Evolutionary conservation across 2,888 invertebrate genomes (phyloP).

Genomic region (Sminthurides aquaticus): DNA sequence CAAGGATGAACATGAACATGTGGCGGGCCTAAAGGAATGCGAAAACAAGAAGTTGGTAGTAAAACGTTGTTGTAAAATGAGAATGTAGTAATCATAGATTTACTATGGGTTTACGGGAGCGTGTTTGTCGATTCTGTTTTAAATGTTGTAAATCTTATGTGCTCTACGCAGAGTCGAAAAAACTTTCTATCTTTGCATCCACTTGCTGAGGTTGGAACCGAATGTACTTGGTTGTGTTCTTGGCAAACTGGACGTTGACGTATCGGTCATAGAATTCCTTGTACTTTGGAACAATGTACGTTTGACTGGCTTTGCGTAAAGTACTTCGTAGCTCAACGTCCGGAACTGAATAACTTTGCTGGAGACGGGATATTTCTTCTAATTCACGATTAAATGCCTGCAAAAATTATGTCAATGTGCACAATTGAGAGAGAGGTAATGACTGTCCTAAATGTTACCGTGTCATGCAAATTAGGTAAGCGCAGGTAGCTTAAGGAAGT

Average conservation of each 20-base stretch:
- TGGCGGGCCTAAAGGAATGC: too few species aligned
- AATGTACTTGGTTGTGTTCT: constrained; percentile 87
- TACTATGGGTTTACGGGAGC: too few species aligned
- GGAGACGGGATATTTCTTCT: constrained; percentile 76
- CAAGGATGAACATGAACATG: too few species aligned
- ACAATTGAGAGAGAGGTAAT: neutral
- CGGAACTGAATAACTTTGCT: constrained; percentile 86
- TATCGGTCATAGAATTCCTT: constrained; percentile 67
- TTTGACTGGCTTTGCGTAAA: constrained; percentile 81
- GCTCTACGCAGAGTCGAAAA: constrained; percentile 75
- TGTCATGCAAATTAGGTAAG: too few species aligned
- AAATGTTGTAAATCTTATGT: too few species aligned
- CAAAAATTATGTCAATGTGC: constrained; percentile 41
- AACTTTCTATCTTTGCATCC: constrained; percentile 71
- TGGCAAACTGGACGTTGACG: constrained; percentile 71
- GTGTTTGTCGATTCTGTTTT: too few species aligned
- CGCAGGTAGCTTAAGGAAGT: too few species aligned
- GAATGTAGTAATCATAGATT: too few species aligned
- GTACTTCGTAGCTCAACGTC: constrained; percentile 81
- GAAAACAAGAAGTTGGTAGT: too few species aligned
- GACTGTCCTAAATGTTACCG: constrained; percentile 3
- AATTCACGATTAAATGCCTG: constrained; percentile 94
- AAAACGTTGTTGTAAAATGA: too few species aligned
- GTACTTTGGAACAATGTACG: constrained; percentile 78
- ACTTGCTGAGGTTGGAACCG: constrained; percentile 82